A percentile compares a stretch with the other conserved stretches of the same genome.
phyloP scores from a whole-genome alignment of 2,888 invertebrate species.

The Pristionchus entomophagus region DNA sequence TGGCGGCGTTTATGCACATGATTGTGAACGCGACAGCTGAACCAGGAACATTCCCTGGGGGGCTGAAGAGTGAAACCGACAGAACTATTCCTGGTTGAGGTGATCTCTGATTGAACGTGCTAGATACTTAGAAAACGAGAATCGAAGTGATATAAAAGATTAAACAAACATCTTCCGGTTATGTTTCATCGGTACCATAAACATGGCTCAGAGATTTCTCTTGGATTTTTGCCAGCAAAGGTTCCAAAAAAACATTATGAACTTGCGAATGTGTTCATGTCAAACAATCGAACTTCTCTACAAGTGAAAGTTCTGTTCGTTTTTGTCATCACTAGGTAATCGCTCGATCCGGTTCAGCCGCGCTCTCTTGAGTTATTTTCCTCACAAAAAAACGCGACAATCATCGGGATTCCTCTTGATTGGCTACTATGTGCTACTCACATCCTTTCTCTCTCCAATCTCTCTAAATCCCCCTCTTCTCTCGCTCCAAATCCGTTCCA shows the following conservation, averaged over 20 bases:
- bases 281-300: too few relatives aligned
- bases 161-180: too few relatives aligned
- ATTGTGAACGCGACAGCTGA: conserved; percentile 10
- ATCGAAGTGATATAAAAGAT: too few relatives aligned
- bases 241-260: too few relatives aligned
- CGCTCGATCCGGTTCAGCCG: neutral
- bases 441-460: neutral
- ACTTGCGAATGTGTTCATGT: too few relatives aligned
- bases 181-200: neutral
- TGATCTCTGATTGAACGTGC: too few relatives aligned
- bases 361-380: too few relatives aligned
- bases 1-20: neutral
- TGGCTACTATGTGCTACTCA: too few relatives aligned
- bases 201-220: neutral
- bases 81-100: too few relatives aligned
- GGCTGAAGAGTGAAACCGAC: neutral
- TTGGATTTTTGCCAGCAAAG: neutral
- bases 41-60: neutral
- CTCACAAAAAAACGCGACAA: too few relatives aligned
- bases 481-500: neutral
- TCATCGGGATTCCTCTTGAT: neutral
- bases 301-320: too few relatives aligned
- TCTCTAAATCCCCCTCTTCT: neutral
- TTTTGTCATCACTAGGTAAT: neutral
- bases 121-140: too few relatives aligned